Percentiles rank a stretch among this genome's conserved stretches.
Evolutionary conservation across 35 echinoderm and acorn worm species (phyloP).

Genomic region (Apostichopus japonicus): DNA sequence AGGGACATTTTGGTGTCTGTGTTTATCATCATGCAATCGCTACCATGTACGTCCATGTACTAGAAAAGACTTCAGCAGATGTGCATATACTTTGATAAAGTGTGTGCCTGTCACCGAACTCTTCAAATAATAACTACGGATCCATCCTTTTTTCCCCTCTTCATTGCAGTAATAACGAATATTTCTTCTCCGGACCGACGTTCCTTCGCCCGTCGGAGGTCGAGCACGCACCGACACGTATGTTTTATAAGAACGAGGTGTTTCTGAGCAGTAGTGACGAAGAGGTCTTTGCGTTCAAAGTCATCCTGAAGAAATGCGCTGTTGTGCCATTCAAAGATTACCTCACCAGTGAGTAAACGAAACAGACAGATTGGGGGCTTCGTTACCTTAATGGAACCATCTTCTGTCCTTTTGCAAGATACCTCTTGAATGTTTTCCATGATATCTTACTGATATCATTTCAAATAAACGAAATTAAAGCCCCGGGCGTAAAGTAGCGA

Average conservation of each 20-base stretch:
- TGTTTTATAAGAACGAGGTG: constrained; percentile 95
- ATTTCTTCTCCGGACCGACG: constrained; percentile 79
- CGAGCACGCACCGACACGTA: constrained; percentile 76
- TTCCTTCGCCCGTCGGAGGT: constrained; percentile 90
- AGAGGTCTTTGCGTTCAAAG: constrained; percentile 73
- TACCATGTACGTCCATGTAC: no score
- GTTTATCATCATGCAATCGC: no score
- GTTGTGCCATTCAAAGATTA: constrained; percentile 90
- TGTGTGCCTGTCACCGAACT: background rate
- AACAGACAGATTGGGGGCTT: no score
- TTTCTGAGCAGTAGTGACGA: constrained; percentile 93
- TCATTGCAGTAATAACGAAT: constrained; percentile 71
- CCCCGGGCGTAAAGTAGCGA: no score
- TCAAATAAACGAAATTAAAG: no score
- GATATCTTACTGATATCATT: no score
- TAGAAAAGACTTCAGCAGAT: no score
- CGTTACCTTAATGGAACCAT: no score
- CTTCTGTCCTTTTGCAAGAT: no score
- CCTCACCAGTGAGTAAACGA: constrained; percentile 73
- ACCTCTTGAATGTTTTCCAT: no score
- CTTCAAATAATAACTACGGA: background rate
- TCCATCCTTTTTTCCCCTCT: background rate
- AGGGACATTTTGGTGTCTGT: no score
- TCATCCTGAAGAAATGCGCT: constrained; percentile 79
- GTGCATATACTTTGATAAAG: no score